These are phyloP conservation scores for Germaria angustata DNA, from an alignment of 2,888 invertebrate species.

Conservation along the genomic window DNA sequence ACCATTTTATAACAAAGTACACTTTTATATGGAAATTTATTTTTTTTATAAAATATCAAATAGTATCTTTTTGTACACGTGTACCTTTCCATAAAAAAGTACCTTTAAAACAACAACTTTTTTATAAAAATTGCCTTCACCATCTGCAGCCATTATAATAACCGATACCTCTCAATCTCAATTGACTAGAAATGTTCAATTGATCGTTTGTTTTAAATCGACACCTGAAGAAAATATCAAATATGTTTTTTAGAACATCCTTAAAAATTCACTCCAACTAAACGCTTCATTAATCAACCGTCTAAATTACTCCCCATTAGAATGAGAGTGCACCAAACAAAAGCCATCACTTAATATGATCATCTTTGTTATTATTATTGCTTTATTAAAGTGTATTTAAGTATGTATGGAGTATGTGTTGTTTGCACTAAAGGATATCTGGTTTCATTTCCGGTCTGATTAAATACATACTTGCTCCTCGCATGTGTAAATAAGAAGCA, in stretches of 20 bases:
- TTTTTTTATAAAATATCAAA: too few species aligned
- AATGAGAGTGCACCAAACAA: constrained; percentile 18
- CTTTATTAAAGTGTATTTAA: constrained; percentile 8
- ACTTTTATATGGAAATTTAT: too few species aligned
- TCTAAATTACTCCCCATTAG: constrained; percentile 33
- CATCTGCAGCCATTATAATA: not conserved
- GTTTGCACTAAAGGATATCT: constrained; percentile 73
- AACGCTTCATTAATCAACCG: constrained; percentile 41
- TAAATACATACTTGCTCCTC: constrained; percentile 19
- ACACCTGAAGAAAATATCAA: constrained; percentile 60
- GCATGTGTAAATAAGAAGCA: constrained; percentile 51
- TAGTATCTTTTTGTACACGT: too few species aligned
- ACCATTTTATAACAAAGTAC: too few species aligned
- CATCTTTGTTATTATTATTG: constrained; percentile 26
- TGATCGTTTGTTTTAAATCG: constrained; percentile 14
- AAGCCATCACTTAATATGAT: constrained; percentile 48
- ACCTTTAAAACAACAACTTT: too few species aligned
- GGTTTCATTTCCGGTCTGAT: constrained; percentile 78
- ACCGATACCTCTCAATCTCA: not conserved
- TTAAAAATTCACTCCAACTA: constrained; percentile 5
- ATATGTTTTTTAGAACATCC: constrained; percentile 19
- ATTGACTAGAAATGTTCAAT: constrained; percentile 1
- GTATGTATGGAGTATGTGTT: constrained; percentile 24
- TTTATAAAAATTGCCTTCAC: too few species aligned
- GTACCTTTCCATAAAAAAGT: too few species aligned